A percentile compares a stretch with the other conserved stretches of the same genome.
These are phyloP conservation scores for Cinclus mexicanus DNA, from an alignment of 2,113 vertebrate genomes.

Conservation along the genomic window DNA sequence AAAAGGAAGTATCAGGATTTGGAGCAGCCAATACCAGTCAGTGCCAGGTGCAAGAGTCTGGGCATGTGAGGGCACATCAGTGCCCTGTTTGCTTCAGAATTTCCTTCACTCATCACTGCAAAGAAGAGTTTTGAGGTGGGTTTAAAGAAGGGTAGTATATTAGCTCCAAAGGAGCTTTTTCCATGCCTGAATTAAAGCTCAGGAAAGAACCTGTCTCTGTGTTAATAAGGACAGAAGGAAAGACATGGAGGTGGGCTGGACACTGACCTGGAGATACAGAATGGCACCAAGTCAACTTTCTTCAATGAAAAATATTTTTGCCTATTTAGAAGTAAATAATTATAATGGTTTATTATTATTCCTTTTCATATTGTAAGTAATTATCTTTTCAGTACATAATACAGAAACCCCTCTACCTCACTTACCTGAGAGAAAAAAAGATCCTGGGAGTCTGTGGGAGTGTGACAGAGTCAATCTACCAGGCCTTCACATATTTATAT, in stretches of 20 bases:
- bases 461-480: background rate
- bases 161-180: background rate
- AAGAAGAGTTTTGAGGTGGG: background rate
- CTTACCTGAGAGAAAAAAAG: background rate
- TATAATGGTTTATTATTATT: background rate
- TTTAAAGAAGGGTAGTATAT: background rate
- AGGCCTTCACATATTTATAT: background rate
- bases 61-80: background rate
- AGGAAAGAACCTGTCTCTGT: background rate
- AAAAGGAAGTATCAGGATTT: background rate
- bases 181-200: background rate
- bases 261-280: background rate
- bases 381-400: background rate
- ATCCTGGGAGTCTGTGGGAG: background rate
- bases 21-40: background rate
- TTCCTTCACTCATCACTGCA: background rate
- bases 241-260: background rate
- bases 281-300: background rate
- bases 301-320: background rate
- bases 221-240: background rate
- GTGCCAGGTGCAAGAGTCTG: background rate
- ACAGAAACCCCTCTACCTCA: background rate
- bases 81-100: background rate
- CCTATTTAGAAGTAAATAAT: background rate
- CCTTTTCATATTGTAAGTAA: background rate